Percentiles rank a stretch among this genome's conserved stretches.
Evolutionary conservation across 2,797 vertebrate species (phyloP).

Genomic region (Threskiornis aethiopicus): DNA sequence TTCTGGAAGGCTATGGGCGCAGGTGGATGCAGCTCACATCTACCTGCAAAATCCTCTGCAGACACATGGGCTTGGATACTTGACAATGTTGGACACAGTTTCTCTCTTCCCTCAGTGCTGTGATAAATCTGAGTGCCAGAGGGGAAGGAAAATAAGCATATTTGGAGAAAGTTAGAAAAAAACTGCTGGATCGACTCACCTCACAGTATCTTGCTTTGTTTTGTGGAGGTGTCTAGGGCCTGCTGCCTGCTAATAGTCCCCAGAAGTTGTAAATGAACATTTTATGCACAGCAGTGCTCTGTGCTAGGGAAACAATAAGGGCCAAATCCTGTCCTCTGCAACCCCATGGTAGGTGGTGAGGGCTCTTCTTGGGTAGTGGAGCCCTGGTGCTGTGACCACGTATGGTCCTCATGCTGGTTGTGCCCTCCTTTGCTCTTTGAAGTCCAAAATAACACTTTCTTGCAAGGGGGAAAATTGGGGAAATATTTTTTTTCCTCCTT

Average conservation of each 20-base stretch:
- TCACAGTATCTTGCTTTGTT: neutral
- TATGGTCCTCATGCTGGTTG: accelerated
- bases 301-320: neutral
- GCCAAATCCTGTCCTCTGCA: neutral
- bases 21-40: neutral
- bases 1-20: neutral
- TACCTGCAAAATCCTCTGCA: neutral
- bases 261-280: neutral
- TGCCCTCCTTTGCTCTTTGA: neutral
- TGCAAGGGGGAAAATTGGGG: neutral
- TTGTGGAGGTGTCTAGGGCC: neutral
- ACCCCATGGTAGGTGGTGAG: neutral
- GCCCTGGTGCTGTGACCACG: neutral
- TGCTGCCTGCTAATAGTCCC: neutral
- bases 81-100: neutral
- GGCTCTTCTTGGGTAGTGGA: neutral
- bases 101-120: neutral
- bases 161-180: neutral
- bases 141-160: neutral
- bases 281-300: neutral
- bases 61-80: neutral
- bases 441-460: neutral
- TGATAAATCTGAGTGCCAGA: neutral
- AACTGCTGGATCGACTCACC: neutral
- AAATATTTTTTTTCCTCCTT: neutral